Conservation (phyloP, 2,888 invertebrate species). For the Neelides folsomi region DNA sequence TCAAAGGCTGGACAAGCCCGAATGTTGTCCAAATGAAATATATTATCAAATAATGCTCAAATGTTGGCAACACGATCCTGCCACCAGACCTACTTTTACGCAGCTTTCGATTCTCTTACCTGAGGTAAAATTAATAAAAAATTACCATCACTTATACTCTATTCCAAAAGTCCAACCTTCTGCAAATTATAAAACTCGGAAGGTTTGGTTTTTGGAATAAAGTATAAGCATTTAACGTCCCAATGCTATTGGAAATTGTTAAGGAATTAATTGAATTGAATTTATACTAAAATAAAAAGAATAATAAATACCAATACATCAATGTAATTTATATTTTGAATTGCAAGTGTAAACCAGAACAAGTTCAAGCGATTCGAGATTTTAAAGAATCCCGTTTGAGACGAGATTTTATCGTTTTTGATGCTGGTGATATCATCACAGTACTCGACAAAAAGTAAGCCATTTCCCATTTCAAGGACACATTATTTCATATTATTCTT, state of each 20-base stretch:
- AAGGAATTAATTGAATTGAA: no score
- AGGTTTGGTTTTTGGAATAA: not conserved
- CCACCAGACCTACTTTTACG: conserved; percentile 73
- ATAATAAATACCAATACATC: conserved; percentile 1
- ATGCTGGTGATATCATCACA: conserved; percentile 78
- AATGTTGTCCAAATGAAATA: conserved; percentile 75
- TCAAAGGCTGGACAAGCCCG: conserved; percentile 81
- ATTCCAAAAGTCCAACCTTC: no score
- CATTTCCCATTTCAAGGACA: not conserved
- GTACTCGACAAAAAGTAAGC: conserved; percentile 68
- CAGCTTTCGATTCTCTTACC: conserved; percentile 66
- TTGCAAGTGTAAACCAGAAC: conserved; percentile 66
- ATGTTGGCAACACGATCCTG: conserved; percentile 91
- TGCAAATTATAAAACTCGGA: not conserved
- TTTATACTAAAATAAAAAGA: conserved; percentile 1
- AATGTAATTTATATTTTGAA: conserved; percentile 14
- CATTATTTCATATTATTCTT: not conserved
- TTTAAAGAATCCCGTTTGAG: conserved; percentile 40
- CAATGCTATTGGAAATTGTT: no score
- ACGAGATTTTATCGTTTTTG: conserved; percentile 63
- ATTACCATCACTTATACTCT: no score
- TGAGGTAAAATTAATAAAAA: no score
- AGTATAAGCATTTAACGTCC: no score
- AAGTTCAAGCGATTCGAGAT: conserved; percentile 68
- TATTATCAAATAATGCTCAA: conserved; percentile 84